phyloP scores from a whole-genome alignment of 2,113 vertebrate species.

The Probosciger aterrimus region DNA sequence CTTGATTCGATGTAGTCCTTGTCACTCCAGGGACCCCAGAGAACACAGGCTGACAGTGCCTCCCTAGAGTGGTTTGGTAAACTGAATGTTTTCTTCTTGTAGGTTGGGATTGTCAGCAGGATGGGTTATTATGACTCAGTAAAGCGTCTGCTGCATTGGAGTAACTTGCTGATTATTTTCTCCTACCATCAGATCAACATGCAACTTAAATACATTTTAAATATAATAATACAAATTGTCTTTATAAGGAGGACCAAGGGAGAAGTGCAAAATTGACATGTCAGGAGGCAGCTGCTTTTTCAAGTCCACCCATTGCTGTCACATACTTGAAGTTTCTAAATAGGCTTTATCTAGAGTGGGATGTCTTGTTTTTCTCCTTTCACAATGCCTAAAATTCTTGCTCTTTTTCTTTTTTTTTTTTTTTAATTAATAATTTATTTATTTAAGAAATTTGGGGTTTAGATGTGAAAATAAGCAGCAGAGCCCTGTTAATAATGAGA shows the following conservation, averaged over 20 bases:
- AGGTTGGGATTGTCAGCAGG: background rate
- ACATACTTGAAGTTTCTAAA: constrained; percentile 20
- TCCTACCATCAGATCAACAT: background rate
- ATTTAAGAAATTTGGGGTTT: background rate
- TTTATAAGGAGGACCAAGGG: background rate
- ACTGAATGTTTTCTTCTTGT: background rate
- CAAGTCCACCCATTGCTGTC: background rate
- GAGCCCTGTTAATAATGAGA: background rate
- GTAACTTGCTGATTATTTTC: background rate
- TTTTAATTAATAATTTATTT: background rate
- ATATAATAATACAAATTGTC: background rate
- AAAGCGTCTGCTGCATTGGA: accelerated
- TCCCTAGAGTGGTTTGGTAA: background rate
- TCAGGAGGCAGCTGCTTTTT: background rate
- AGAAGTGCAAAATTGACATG: background rate
- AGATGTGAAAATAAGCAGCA: constrained; percentile 20
- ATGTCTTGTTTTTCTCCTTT: constrained; percentile 2
- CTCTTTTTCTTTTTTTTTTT: background rate
- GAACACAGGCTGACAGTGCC: background rate
- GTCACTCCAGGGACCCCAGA: background rate
- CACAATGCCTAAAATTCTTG: background rate
- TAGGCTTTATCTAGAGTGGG: background rate
- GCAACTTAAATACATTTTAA: background rate
- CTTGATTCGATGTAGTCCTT: background rate
- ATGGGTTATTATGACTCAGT: background rate